These are phyloP conservation scores for Hypocryptadius cinnamomeus DNA, from an alignment of 2,113 vertebrate species.

Conservation along the genomic window DNA sequence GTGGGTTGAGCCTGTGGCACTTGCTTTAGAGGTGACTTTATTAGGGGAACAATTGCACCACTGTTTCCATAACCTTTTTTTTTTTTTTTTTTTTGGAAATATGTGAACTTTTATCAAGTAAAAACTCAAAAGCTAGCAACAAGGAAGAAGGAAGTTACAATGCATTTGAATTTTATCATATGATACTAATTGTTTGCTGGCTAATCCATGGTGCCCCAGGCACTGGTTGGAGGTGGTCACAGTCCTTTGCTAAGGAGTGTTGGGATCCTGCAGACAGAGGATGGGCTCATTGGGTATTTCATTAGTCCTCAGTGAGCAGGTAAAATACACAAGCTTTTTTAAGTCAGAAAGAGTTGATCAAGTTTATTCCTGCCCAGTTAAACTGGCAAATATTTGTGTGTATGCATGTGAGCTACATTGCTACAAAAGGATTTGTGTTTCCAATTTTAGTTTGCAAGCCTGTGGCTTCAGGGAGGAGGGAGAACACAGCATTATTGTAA, in stretches of 20 bases:
- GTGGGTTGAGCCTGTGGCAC: not conserved
- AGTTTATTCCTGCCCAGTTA: not conserved
- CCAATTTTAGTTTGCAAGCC: not conserved
- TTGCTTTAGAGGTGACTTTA: not conserved
- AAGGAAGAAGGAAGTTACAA: not conserved
- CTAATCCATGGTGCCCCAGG: not conserved
- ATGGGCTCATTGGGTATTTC: rapidly evolving
- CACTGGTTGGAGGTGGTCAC: not conserved
- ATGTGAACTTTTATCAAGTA: not conserved
- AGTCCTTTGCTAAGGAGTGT: not conserved
- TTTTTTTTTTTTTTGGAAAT: not conserved
- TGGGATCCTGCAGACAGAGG: not conserved
- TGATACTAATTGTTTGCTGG: not conserved
- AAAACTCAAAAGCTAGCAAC: not conserved
- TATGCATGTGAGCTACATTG: not conserved
- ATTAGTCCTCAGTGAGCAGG: not conserved
- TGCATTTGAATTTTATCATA: not conserved
- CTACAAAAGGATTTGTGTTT: not conserved
- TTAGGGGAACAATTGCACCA: not conserved
- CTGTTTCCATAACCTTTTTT: not conserved
- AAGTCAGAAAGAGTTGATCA: not conserved
- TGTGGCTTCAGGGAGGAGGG: not conserved
- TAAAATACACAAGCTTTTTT: not conserved
- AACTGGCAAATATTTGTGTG: not conserved
- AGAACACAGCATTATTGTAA: not conserved